Evolutionary conservation across 2,113 vertebrate genomes (phyloP), one percentile per base, ranked within the genome.

Genomic region (Oryzias javanicus): DNA sequence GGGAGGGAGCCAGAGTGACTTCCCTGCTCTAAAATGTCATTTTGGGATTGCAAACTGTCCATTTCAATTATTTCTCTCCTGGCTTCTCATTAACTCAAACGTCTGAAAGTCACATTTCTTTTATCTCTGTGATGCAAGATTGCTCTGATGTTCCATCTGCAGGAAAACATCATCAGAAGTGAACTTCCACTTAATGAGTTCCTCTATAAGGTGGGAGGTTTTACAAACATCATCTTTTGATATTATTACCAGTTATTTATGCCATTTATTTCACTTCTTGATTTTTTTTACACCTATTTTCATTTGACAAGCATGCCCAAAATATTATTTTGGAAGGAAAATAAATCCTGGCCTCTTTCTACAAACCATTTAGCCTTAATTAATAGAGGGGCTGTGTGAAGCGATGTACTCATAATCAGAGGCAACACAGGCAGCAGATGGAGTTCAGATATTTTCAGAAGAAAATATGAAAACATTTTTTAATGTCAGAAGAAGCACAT

Each of bases 341-440:
- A 55, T 17, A 60, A 41, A 41, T 20, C 19, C 19, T 61, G 40
- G 59, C 41, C 29, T 72, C 46, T 65, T 14, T 1, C 41, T 47
- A 44, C 57, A 59, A 66, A 56, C 70, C 29, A 42, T 55, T 29
- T 35, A 0, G 2, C 25, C 49, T 45, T 81, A 64, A 61, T 64
- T 54, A 72, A 52, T 55, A 62, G 51, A 67, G 22, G 56, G 58
- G 55, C 55, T 74, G 55, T 27, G 8, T 56, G 58, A 55, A 74
- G 63, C 72, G 18, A 67, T 58, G 64, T 70, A 64, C 64, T 70
- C 54, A 67, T 64, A 79, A 81, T 64, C 62, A 72, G 61, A 72
- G 41, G 67, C 70, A 70, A 55, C 62, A 20, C 46, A 64, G 41
- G 69, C 67, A 70, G 47, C 58, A 53, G 40, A 40, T 62, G 52